These are phyloP conservation scores for Gopherus flavomarginatus DNA, from an alignment of 2,113 vertebrate genomes.

Conservation along the genomic window DNA sequence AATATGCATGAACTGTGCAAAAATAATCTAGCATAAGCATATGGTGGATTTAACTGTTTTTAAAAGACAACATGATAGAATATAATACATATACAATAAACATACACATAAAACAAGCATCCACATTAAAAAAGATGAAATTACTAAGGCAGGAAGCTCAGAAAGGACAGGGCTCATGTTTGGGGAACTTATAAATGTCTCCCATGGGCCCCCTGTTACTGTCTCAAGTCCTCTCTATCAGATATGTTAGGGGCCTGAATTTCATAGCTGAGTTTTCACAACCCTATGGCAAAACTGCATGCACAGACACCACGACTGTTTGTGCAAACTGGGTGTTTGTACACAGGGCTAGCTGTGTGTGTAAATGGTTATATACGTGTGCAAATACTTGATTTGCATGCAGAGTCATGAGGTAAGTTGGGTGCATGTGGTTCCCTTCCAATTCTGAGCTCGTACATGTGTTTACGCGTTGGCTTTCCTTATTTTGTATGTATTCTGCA, in stretches of 20 bases:
- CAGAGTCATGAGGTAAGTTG: background rate
- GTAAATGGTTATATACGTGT: background rate
- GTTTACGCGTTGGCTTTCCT: background rate
- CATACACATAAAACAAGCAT: background rate
- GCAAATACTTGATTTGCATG: background rate
- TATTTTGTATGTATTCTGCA: background rate
- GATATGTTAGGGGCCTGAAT: background rate
- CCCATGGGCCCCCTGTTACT: background rate
- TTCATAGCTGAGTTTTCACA: background rate
- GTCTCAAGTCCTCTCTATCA: background rate
- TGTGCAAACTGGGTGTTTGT: background rate
- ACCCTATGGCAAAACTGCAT: background rate
- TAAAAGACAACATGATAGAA: background rate
- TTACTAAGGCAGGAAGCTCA: background rate
- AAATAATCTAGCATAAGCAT: too few relatives aligned
- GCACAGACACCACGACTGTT: background rate
- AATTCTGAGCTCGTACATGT: background rate
- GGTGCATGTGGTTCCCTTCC: background rate
- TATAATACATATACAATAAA: background rate
- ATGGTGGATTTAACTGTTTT: background rate
- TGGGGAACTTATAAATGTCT: background rate
- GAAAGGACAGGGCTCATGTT: background rate
- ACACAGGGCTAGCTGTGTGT: background rate
- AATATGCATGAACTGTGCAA: too few relatives aligned
- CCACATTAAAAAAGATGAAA: background rate